Conservation (phyloP, 64 coral and sea anemone species). For the Montipora cactus region DNA sequence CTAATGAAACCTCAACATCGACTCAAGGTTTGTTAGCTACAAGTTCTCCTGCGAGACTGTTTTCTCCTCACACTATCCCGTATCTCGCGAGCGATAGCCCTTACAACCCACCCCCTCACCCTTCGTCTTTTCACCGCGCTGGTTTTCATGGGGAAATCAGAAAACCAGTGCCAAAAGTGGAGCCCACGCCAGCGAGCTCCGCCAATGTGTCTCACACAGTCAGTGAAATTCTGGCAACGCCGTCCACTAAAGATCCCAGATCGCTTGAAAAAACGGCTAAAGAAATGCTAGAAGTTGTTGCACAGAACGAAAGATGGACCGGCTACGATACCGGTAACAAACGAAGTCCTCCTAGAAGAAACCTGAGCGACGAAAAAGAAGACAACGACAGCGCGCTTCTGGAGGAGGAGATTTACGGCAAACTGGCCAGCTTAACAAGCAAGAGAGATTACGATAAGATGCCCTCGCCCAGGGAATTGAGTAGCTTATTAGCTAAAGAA, state of each 20-base stretch:
- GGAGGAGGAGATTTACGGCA: constrained; percentile 78
- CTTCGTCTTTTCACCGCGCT: not conserved
- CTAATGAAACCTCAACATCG: constrained; percentile 6
- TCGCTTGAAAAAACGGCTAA: constrained; percentile 93
- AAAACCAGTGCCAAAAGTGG: constrained; percentile 28
- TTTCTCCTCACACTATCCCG: constrained; percentile 51
- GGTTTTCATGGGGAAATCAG: constrained; percentile 10
- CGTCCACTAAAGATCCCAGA: constrained; percentile 75
- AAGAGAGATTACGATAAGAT: constrained; percentile 68
- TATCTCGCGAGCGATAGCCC: constrained; percentile 39
- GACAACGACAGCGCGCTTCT: constrained; percentile 26
- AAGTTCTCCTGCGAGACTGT: constrained; percentile 43
- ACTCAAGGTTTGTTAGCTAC: constrained; percentile 11
- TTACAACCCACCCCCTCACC: constrained; percentile 14
- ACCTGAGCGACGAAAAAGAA: not conserved
- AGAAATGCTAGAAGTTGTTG: constrained; percentile 92
- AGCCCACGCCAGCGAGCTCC: not conserved
- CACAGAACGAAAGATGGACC: constrained; percentile 76
- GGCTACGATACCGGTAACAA: constrained; percentile 51
- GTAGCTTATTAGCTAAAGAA: constrained; percentile 71
- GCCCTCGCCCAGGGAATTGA: constrained; percentile 73
- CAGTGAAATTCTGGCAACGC: constrained; percentile 73
- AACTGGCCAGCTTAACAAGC: constrained; percentile 39
- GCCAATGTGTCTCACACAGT: constrained; percentile 3
- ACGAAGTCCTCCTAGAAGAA: not conserved